These are phyloP conservation scores for Perca schrenkii DNA, from an alignment of 2,113 vertebrate genomes.

Conservation along the genomic window DNA sequence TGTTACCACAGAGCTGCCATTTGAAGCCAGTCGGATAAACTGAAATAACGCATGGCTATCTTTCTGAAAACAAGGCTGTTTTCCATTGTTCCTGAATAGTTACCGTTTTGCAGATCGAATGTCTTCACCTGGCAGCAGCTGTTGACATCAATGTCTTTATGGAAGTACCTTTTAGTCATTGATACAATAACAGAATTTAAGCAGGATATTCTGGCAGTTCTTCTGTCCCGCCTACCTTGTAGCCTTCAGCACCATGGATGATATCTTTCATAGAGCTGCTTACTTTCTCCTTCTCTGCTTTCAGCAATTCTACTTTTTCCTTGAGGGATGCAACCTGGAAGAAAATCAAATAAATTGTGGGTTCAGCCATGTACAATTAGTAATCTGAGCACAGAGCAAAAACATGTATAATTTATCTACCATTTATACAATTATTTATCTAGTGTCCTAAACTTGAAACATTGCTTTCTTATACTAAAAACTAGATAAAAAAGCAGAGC, in stretches of 20 bases:
- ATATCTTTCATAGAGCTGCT: slow-evolving; percentile 92
- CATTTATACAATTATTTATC: background rate
- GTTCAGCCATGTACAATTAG: background rate
- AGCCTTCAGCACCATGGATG: slow-evolving; percentile 94
- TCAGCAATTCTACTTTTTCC: slow-evolving; percentile 88
- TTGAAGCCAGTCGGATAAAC: background rate
- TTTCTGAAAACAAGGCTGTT: background rate
- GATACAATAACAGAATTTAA: background rate
- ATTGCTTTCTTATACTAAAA: background rate
- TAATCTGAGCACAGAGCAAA: background rate
- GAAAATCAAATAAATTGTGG: background rate
- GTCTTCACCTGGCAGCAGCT: background rate
- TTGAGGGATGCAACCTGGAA: slow-evolving; percentile 84
- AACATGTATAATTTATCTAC: background rate
- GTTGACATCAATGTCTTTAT: background rate
- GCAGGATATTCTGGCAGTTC: background rate
- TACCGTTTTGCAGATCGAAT: background rate
- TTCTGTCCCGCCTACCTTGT: slow-evolving; percentile 87
- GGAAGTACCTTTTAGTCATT: background rate
- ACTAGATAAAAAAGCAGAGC: background rate
- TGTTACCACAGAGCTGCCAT: background rate
- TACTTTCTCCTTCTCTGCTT: slow-evolving; percentile 87
- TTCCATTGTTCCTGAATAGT: background rate
- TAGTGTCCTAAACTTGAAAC: background rate
- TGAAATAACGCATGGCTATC: background rate